Conservation (phyloP, 2,888 invertebrate genomes). For the Dryocosmus kuriphilus region DNA sequence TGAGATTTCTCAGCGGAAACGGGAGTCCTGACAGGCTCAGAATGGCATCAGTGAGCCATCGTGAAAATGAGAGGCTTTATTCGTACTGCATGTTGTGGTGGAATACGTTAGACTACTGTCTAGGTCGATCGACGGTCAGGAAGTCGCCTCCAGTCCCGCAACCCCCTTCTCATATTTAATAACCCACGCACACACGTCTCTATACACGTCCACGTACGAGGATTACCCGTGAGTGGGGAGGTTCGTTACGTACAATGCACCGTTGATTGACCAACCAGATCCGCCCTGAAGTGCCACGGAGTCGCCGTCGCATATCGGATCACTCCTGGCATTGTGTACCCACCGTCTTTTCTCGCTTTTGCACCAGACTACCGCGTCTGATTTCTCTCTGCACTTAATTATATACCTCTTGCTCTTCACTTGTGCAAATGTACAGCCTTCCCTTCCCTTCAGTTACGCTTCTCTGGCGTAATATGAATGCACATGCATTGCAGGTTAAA, state of each 20-base stretch:
- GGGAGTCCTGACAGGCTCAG: conserved; percentile 7
- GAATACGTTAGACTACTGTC: conserved; percentile 38
- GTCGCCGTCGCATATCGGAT: conserved; percentile 48
- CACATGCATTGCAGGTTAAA: not conserved
- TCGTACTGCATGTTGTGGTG: conserved; percentile 37
- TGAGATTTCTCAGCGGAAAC: conserved; percentile 29
- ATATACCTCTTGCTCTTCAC: not conserved
- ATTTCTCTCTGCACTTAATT: conserved; percentile 38
- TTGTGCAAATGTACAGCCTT: not conserved
- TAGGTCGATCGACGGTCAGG: conserved; percentile 44
- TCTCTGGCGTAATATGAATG: not conserved
- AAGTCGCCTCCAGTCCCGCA: conserved; percentile 44
- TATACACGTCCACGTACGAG: conserved; percentile 60
- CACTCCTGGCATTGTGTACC: conserved; percentile 26
- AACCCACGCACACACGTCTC: conserved; percentile 57
- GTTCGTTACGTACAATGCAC: conserved; percentile 71
- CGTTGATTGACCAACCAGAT: conserved; percentile 71
- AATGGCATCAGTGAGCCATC: conserved; percentile 8
- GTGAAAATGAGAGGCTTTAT: conserved; percentile 41
- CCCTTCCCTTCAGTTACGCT: not conserved
- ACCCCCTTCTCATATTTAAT: conserved; percentile 48
- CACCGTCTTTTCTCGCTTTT: conserved; percentile 35
- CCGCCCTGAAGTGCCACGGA: conserved; percentile 68
- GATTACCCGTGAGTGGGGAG: conserved; percentile 60
- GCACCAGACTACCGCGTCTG: conserved; percentile 6